phyloP scores from a whole-genome alignment of 1,140 invertebrate species.

The Neuroterus valhalla region DNA sequence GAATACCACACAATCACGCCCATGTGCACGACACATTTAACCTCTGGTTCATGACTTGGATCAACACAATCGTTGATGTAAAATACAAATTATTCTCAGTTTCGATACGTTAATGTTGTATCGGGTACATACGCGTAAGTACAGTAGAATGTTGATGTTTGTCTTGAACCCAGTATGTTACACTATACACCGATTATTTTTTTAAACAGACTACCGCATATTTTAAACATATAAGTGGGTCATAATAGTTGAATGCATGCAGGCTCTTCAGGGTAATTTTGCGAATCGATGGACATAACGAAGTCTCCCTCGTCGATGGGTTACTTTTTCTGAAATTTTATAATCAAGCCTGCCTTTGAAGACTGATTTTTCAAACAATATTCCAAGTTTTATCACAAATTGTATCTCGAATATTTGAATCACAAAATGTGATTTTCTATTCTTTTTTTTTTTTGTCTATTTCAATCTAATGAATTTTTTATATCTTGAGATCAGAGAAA shows the following conservation, averaged over 20 bases:
- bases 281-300: conserved; percentile 55
- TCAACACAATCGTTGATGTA: conserved; percentile 54
- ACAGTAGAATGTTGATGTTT: conserved; percentile 66
- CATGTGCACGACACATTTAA: conserved; percentile 55
- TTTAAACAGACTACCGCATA: conserved; percentile 65
- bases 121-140: conserved; percentile 51
- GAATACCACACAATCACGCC: conserved; percentile 49
- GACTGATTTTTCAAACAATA: conserved; percentile 21
- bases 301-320: conserved; percentile 4
- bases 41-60: conserved; percentile 69
- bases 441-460: too few species aligned
- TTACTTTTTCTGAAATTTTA: not conserved
- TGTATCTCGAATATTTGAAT: conserved; percentile 23
- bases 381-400: not conserved
- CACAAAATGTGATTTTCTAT: too few species aligned
- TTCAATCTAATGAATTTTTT: too few species aligned
- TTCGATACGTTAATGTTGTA: conserved; percentile 59
- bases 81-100: conserved; percentile 53
- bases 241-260: conserved; percentile 62
- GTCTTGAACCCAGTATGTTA: conserved; percentile 66
- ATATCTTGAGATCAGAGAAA: not conserved
- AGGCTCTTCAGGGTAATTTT: conserved; percentile 58
- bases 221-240: conserved; percentile 60
- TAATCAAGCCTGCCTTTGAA: conserved; percentile 21
- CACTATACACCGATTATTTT: conserved; percentile 70